Conservation (phyloP, 2,113 vertebrate species). For the Noctilio leporinus region DNA sequence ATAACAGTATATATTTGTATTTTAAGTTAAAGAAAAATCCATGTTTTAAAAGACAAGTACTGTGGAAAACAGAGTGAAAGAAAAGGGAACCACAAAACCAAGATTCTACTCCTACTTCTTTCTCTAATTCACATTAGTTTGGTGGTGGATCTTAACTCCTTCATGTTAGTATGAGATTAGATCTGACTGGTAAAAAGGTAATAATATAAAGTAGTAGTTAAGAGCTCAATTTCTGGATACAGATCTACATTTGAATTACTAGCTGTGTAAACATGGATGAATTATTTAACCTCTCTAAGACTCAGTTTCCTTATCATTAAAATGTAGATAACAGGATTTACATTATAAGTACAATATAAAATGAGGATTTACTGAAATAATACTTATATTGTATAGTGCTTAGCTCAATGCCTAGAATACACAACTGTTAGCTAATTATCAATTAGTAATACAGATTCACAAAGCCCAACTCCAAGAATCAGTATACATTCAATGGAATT, state of each 20-base stretch:
- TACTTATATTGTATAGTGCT: not conserved
- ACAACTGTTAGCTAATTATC: not conserved
- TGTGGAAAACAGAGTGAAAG: not conserved
- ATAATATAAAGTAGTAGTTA: not conserved
- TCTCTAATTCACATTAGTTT: not conserved
- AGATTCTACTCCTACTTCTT: not conserved
- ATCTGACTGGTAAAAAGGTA: not conserved
- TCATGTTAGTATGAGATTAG: not conserved
- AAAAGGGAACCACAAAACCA: not conserved
- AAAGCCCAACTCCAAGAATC: not conserved
- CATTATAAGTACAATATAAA: not conserved
- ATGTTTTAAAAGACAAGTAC: not conserved
- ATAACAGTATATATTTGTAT: not conserved
- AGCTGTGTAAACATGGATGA: not conserved
- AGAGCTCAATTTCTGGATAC: not conserved
- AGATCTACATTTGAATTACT: not conserved
- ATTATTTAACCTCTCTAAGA: not conserved
- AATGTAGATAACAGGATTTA: not conserved
- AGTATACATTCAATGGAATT: not conserved
- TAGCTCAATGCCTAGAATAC: not conserved
- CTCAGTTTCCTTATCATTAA: slow-evolving; percentile 16
- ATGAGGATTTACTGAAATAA: not conserved
- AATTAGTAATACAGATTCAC: slow-evolving; percentile 5
- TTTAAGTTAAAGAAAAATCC: not conserved
- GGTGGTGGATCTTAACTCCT: not conserved